Evolutionary conservation across 2,113 vertebrate species (phyloP).

Genomic region (Phalacrocorax pelagicus): DNA sequence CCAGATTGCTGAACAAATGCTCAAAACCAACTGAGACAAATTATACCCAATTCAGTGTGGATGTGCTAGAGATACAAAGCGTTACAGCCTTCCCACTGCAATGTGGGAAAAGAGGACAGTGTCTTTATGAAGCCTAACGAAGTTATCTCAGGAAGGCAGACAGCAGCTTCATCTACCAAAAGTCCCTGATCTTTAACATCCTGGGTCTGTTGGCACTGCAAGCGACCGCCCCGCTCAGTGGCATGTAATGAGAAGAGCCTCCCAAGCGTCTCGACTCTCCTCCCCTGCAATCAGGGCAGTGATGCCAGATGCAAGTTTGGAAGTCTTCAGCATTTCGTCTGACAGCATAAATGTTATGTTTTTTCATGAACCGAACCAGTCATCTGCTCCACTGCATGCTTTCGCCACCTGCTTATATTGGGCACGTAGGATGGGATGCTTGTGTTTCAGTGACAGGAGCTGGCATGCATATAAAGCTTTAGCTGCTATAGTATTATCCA

Average conservation of each 20-base stretch:
- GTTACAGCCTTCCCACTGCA: not conserved
- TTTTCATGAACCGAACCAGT: constrained; percentile 36
- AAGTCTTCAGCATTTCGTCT: constrained; percentile 28
- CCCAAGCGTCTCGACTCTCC: rapidly evolving
- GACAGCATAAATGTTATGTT: constrained; percentile 49
- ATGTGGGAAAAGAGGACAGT: not conserved
- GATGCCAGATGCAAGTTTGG: constrained; percentile 49
- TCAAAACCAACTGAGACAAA: not conserved
- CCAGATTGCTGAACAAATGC: not conserved
- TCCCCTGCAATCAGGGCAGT: constrained; percentile 16
- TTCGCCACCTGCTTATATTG: not conserved
- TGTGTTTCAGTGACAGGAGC: not conserved
- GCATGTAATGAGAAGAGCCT: not conserved
- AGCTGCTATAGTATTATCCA: not conserved
- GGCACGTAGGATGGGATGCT: not conserved
- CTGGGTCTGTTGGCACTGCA: not conserved
- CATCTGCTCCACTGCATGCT: not conserved
- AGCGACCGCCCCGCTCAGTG: rapidly evolving
- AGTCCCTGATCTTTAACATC: not conserved
- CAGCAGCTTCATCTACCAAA: not conserved
- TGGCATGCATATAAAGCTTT: not conserved
- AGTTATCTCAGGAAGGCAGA: not conserved
- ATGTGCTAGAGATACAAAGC: not conserved
- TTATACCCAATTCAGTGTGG: not conserved
- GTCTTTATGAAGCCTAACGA: not conserved